Base-by-base conservation (phyloP, 2,113 vertebrate genomes). In the Seriola quinqueradiata region DNA sequence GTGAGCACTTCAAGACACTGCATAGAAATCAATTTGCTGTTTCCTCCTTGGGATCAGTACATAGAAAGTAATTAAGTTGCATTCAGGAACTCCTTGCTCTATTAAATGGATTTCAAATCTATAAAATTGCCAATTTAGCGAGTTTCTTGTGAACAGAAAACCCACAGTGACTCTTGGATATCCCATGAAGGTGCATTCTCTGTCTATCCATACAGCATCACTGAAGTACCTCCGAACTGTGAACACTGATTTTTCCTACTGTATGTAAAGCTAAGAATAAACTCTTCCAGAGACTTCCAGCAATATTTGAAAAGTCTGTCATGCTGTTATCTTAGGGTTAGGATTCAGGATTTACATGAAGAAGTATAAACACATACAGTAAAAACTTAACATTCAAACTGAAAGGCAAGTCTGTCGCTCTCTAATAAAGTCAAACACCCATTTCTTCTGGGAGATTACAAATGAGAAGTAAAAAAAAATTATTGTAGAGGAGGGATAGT, bases 31-130 rank as follows among this genome's bases (percentile, higher is more conserved):
- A 89, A 91, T 91, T 90, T 73, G 66, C 74, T 82, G 78, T 84
- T 92, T 87, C 70, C 66, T 79, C 46, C 76, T 73, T 68, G 61
- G 70, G 79, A 79, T 87, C 84, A 75, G 63, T 81, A 80, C 84
- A 87, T 68, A 74, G 71, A 79, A 88, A 82, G 90, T 90, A 90
- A 94, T 94, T 89, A 87, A 92, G 88, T 73, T 65, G 91, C 86
- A 88, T 85, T 77, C 82, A 86, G 92, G 82, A 89, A 84, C 82
- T 89, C 75, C 80, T 90, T 79, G 80, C 88, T 92, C 90, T 85
- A 89, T 90, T 89, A 81, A 83, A 90, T 76, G 61, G 80, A 87
- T 88, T 90, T 82, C 40, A 79, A 77, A 86, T 91, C 86, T 64
- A 79, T 81, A 79, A 81, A 83, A 81, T 77, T 79, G 75, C 70